These are phyloP conservation scores for Rhagologus leucostigma DNA, from an alignment of 2,113 vertebrate genomes.

Conservation along the genomic window DNA sequence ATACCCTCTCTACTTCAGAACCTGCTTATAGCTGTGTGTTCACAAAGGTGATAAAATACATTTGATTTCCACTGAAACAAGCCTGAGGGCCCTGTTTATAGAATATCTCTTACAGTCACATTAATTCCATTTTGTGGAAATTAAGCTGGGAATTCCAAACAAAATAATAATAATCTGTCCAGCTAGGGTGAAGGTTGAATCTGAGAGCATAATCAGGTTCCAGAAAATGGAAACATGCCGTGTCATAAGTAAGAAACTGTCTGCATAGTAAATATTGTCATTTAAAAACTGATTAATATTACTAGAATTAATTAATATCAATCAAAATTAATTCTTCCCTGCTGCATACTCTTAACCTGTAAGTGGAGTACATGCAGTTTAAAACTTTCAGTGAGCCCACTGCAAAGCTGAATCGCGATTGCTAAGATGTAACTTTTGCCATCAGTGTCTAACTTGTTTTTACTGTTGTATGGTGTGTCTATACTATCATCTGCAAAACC, in stretches of 20 bases:
- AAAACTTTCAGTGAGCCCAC: background rate
- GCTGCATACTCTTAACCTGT: background rate
- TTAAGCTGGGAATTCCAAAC: conserved; percentile 8
- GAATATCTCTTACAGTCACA: background rate
- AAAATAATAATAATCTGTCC: background rate
- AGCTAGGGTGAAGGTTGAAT: background rate
- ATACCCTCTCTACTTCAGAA: conserved; percentile 5
- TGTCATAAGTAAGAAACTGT: background rate
- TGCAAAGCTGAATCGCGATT: background rate
- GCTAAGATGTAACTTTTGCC: background rate
- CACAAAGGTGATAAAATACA: conserved; percentile 3
- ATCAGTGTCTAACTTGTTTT: background rate
- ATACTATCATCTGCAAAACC: background rate
- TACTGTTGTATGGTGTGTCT: accelerated
- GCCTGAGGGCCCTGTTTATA: background rate
- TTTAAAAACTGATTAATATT: background rate
- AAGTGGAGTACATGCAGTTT: background rate
- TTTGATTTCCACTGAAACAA: conserved; percentile 30
- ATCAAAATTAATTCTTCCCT: background rate
- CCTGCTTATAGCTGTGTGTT: background rate
- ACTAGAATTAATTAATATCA: background rate
- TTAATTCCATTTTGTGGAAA: conserved; percentile 1
- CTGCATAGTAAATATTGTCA: background rate
- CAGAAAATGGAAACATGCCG: background rate
- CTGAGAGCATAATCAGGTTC: background rate